A percentile compares a stretch with the other conserved stretches of the same genome.
Evolutionary conservation across 2,888 invertebrate genomes (phyloP).

Genomic region (Aleiodes leptofemur): DNA sequence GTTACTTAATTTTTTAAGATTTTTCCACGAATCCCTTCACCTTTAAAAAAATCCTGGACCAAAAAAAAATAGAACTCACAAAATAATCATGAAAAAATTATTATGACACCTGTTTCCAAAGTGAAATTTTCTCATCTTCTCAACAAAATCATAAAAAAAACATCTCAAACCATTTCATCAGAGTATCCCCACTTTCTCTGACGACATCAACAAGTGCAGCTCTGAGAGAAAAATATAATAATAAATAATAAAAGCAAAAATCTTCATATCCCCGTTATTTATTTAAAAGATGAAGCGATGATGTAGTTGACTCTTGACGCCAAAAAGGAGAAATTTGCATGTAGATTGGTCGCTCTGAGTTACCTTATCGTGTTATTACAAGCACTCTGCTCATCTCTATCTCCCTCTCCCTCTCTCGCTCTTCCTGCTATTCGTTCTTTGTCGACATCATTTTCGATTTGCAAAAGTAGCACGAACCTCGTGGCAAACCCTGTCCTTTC

Average conservation of each 20-base stretch:
- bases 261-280: neutral
- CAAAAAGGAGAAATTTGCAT: slow-evolving; percentile 36
- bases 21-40: no score
- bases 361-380: slow-evolving; percentile 60
- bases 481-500: neutral
- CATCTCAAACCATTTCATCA: no score
- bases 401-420: neutral
- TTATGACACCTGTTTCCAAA: no score
- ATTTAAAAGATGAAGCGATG: slow-evolving; percentile 1
- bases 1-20: no score
- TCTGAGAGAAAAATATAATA: neutral
- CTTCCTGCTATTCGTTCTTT: slow-evolving; percentile 40
- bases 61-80: no score
- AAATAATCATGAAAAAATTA: no score
- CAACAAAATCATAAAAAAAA: no score
- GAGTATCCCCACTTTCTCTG: no score
- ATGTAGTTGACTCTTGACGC: slow-evolving; percentile 5
- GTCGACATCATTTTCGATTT: slow-evolving; percentile 47
- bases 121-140: no score
- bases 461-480: slow-evolving; percentile 40
- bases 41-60: no score
- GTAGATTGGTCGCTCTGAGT: slow-evolving; percentile 39
- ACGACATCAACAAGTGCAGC: neutral
- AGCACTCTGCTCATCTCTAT: slow-evolving; percentile 21
- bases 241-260: neutral